Conservation (phyloP, 2,797 vertebrate genomes). For the Notolabrus celidotus region DNA sequence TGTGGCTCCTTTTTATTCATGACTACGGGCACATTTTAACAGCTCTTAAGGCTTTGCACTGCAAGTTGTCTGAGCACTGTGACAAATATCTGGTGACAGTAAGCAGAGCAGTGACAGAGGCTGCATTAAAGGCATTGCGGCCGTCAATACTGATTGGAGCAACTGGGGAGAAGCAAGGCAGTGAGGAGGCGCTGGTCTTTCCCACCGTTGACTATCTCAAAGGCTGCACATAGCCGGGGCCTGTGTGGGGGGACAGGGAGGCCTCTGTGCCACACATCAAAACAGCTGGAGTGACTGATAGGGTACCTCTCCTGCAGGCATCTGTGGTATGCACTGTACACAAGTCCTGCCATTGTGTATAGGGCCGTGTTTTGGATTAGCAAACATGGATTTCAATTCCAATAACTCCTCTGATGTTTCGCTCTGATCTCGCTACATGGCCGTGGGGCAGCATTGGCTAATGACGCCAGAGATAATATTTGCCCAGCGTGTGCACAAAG, state of each 20-base stretch:
- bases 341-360: conserved; percentile 77
- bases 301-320: conserved; percentile 76
- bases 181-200: conserved; percentile 56
- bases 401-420: conserved; percentile 66
- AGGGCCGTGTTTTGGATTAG: conserved; percentile 65
- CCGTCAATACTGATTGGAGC: conserved; percentile 70
- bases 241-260: conserved; percentile 67
- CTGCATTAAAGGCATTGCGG: conserved; percentile 65
- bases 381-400: conserved; percentile 74
- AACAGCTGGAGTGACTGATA: conserved; percentile 83
- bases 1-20: no score
- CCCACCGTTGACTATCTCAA: conserved; percentile 77
- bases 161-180: conserved; percentile 16
- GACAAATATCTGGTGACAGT: conserved; percentile 40
- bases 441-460: conserved; percentile 15
- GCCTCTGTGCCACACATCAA: conserved; percentile 80
- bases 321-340: conserved; percentile 79
- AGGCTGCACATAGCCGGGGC: conserved; percentile 67
- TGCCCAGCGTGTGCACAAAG: conserved; percentile 29
- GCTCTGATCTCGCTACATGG: conserved; percentile 53
- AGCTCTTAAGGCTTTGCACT: no score
- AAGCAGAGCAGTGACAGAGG: conserved; percentile 65
- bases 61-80: conserved; percentile 1
- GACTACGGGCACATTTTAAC: no score
- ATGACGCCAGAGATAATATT: conserved; percentile 48